Conservation (phyloP, 2,888 invertebrate genomes). For the Euplexia lucipara region DNA sequence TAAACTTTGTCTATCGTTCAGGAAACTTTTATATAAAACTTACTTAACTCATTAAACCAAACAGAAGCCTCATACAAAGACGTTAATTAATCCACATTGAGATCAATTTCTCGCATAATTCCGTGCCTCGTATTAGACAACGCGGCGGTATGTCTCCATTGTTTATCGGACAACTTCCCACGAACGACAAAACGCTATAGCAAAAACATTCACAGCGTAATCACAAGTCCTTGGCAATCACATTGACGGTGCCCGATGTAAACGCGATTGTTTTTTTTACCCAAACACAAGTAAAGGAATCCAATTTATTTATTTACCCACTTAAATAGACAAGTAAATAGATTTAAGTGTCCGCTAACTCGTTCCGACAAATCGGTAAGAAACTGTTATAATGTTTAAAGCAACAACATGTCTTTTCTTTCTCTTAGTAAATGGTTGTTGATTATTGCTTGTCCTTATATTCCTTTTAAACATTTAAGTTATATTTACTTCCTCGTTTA, state of each 20-base stretch:
- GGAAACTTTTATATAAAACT: neutral
- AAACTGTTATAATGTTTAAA: constrained; percentile 27
- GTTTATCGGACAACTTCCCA: constrained; percentile 67
- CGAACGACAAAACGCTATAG: constrained; percentile 60
- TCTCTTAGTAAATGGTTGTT: constrained; percentile 16
- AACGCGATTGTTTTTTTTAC: constrained; percentile 63
- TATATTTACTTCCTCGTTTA: constrained; percentile 11
- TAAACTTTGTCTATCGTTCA: neutral
- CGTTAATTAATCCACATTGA: constrained; percentile 52
- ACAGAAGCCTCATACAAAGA: constrained; percentile 1
- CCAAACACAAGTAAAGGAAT: constrained; percentile 56
- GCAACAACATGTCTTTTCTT: constrained; percentile 10
- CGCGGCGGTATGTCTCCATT: constrained; percentile 65
- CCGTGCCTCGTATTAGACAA: constrained; percentile 55
- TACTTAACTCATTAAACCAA: neutral
- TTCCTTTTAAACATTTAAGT: constrained; percentile 3
- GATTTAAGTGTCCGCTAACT: constrained; percentile 26
- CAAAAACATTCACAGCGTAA: constrained; percentile 69
- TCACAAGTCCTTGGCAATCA: constrained; percentile 74
- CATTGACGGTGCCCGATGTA: constrained; percentile 66
- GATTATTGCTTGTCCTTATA: constrained; percentile 1
- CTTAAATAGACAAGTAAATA: constrained; percentile 60
- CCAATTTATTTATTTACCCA: constrained; percentile 64
- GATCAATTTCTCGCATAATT: constrained; percentile 59
- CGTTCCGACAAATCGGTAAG: constrained; percentile 26